Evolutionary conservation across 2,888 invertebrate genomes (phyloP), one percentile per base, ranked within the genome.

Genomic region (Cloeon dipterum): DNA sequence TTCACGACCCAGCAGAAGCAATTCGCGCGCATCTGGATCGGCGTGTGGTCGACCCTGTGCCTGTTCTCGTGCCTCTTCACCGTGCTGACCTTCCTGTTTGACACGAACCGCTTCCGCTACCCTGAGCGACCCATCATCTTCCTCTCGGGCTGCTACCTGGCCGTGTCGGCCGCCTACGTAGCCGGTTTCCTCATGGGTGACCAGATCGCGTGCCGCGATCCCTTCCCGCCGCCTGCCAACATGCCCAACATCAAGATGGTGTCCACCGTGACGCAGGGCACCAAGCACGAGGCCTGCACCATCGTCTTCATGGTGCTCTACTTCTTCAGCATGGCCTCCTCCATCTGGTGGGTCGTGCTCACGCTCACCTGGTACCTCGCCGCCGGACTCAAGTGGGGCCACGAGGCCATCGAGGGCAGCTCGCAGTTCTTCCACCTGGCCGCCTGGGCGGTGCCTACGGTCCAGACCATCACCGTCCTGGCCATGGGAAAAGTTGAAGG

Each of bases 71-170:
- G 94, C 46, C 65, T 91, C 39, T 93, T 96, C 58, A 86, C 86
- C 41, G 74, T 86, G 40, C 65, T 85, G 46, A 96, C 96, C 7
- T 94, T 91, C 55, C 65, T 89, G 42, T 82, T 96, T 45, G 94
- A 96, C 56, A 85, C 86, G 41, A 78, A 85, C 49, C 68, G 96
- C 48, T 98, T 98, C 58, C 74, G 88, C 32, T 98, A 96, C 59
- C 96, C 98, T 10, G 96, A 98, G 58, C 68, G 94, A 45, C 93
- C 96, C 3, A 93, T 98, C 42, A 91, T 96, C 49, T 96, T 93
- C 57, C 62, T 98, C 40, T 89, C 94, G 14, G 76, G 91, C 4
- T 96, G 96, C 57, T 94, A 94, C 56, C 66, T 93, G 47, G 81
- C 93, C 70, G 85, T 94, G 32, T 86, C 93, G 14, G 63, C 85